Base-by-base conservation (phyloP, 2,888 invertebrate genomes). In the Hypolimnas misippus region DNA sequence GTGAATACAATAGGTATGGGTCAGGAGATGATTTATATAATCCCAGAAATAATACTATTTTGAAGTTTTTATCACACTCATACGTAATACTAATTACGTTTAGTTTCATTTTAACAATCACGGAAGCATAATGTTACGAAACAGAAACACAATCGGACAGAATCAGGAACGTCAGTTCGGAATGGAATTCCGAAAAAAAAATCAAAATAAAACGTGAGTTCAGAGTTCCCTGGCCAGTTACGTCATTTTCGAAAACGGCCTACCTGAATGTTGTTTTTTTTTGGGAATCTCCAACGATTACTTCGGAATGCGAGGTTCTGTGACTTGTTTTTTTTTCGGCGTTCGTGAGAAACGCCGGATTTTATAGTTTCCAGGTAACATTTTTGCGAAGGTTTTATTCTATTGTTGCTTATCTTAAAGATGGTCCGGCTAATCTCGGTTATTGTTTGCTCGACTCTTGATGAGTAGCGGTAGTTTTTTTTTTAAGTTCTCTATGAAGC, bases 281-380 rank as follows among this genome's bases (percentile, higher is more conserved):
- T 70, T 66, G 73, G 76, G 76, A 76, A 75, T 75, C 72, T 66
- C 75, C 72, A 63, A 58, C 75, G 79, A 77, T 78, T 78, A 79
- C 73, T 65, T 65, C 59, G 81, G 81, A 73, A 82, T 79, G 81
- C 79, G 74, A 69, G 64, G 70, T 65, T 73, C 17, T 72, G 69
- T 69, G 59, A 64, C 65, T 68, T 69, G 69, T 71, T 67, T 57
- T 58, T 65, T 55, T 53, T 61, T 62, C 55, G 52, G 40, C 54
- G 65, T 66, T 67, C 73, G 72, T 75, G 74, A 67, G 75, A 75
- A 73, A 68, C 67, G 58, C 44, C 62, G 55, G 52, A 49, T 52
- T 65, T 66, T 60, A 66, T 59, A 54, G 57, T 62, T 71, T 71
- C 69, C 71, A 59, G 68, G 70, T 69, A 70, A 67, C 29, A 50